Evolutionary conservation across 2,888 invertebrate species (phyloP).

Genomic region (Catotricha subobsoleta): DNA sequence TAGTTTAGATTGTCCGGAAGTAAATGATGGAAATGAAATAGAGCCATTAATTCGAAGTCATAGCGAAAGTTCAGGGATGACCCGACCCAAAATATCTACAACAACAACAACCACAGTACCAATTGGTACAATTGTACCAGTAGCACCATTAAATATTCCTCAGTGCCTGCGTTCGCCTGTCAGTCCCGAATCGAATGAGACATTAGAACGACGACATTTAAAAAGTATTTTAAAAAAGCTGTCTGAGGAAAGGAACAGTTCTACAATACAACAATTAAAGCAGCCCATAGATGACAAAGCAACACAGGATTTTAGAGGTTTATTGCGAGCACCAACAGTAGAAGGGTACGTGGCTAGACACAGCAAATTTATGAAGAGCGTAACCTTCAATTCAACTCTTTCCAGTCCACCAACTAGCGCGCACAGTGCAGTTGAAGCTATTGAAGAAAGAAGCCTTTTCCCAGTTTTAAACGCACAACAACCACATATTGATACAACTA

Average conservation of each 20-base stretch:
- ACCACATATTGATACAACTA: neutral
- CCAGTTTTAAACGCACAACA: constrained; percentile 8
- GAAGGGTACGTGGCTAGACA: constrained; percentile 80
- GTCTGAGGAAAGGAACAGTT: constrained; percentile 38
- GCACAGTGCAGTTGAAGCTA: constrained; percentile 15
- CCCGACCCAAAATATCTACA: constrained; percentile 30
- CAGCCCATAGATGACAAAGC: constrained; percentile 6
- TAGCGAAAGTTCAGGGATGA: constrained; percentile 67
- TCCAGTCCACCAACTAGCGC: constrained; percentile 55
- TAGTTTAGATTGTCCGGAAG: constrained; percentile 54
- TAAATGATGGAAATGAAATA: constrained; percentile 36
- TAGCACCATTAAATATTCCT: constrained; percentile 10
- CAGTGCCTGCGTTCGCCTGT: constrained; percentile 24
- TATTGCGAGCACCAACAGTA: constrained; percentile 65
- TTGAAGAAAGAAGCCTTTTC: constrained; percentile 8
- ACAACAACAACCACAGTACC: constrained; percentile 18
- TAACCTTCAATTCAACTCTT: constrained; percentile 73
- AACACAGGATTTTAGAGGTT: constrained; percentile 39
- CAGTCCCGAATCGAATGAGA: constrained; percentile 61
- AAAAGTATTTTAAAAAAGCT: constrained; percentile 74
- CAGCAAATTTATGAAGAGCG: constrained; percentile 74
- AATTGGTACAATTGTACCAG: constrained; percentile 9
- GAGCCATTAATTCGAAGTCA: constrained; percentile 53
- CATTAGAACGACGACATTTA: constrained; percentile 57
- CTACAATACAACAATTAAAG: neutral